Evolutionary conservation across 1,140 invertebrate genomes (phyloP), one percentile per base, ranked within the genome.

Genomic region (Drosophila persimilis): DNA sequence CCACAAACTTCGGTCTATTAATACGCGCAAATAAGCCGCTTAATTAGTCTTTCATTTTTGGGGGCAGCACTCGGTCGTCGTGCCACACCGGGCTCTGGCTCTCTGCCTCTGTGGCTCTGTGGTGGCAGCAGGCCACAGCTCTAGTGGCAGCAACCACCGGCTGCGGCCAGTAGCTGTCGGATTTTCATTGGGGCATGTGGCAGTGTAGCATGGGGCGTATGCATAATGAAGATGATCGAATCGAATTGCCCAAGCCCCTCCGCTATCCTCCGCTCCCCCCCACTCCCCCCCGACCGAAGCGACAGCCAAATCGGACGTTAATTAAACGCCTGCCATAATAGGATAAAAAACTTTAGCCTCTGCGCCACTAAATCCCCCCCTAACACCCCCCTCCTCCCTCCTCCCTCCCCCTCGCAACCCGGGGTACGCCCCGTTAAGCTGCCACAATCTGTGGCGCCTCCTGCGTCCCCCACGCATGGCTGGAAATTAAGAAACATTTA

Each of bases 21-120:
- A 85, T 86, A 74, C 77, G 81, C 77, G 77, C 77, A 85, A 85
- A 85, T 85, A 85, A 85, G 81, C 81, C 83, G 83, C 81, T 85
- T 85, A 85, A 85, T 85, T 85, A 85, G 81, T 88, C 70, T 88
- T 85, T 71, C 81, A 85, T 86, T 85, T 88, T 66, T 66, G 73
- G 77, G 61, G 77, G 46, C 48, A 26, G 31, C 26, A 48, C 29
- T 31, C 35, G 31, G 31, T 35, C 31, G 35, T 39, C 35, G 35
- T 39, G 35, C 35, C 35, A 39, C 35, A 39, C 35, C 35, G 35
- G 51, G 46, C 24, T 39, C n/a, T 29, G 35, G 20, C 15, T n/a
- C 15, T 22, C n/a, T 39, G 58, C 41, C 15, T n/a, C 47, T 41
- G 22, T 47, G 61, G 50, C 11, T 39, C 35, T 39, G 35, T 39